Evolutionary conservation across 1,140 invertebrate species (phyloP), one percentile per base, ranked within the genome.

Genomic region (Steinernema khuongi): DNA sequence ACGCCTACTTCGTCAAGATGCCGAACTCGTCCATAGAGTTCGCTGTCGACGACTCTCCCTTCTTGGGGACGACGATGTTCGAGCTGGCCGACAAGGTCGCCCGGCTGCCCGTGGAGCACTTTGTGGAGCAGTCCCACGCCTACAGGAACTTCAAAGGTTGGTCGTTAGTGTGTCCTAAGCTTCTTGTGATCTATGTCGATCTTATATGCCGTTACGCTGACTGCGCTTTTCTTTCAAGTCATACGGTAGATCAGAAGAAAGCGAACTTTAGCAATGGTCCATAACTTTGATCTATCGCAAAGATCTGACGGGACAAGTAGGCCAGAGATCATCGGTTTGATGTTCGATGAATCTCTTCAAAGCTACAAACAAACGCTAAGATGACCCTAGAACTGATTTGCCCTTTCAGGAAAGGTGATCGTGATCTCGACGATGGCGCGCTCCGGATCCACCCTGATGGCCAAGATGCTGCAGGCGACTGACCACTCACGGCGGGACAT

Each of bases 1-100:
- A 60, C 22, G 50, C 50, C 50, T 60, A 60, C 50, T 60, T 60
- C 26, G 50, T 60, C 7, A 60, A 60, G 22, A 60, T 60, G 50
- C 50, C 50, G 50, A 60, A 60, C 19, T 60, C 50, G 50, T 60
- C 50, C 4, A 60, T 60, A 14, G 50, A 60, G 26, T 60, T 17
- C 22, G 50, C 50, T 14, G 50, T 60, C 50, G 22, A 60, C 7
- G 50, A 60, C 26, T 11, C 50, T 4, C 2, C 50, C 14, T 60
- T 60, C 50, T 22, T 60, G 2, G 50, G 50, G 2, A 60, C 50
- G 2, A 60, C 50, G 50, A 60, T 60, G 50, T 60, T 60, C 26
- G 11, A 60, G 11, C 19, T 60, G 50, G 50, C 50, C 14, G 50
- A 60, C 22, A 60, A 60, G 19, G 22, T 60, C 22, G 50, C 50